These are phyloP conservation scores for Aphodius granarius DNA, from an alignment of 2,888 invertebrate species.

Conservation along the genomic window DNA sequence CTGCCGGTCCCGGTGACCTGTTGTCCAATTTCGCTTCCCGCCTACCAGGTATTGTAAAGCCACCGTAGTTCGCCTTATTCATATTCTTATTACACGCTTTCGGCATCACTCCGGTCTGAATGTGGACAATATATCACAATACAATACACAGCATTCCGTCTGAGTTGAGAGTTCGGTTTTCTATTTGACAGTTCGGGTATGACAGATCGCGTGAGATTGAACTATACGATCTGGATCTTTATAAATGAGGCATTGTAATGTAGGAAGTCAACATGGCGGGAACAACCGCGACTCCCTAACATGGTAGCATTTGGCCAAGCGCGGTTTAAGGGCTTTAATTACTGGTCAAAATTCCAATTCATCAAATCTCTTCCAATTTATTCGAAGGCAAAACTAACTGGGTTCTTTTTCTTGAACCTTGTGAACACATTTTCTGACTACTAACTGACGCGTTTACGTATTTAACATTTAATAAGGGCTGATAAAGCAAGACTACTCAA, in stretches of 20 bases:
- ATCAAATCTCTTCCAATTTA: too few species aligned
- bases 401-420: too few species aligned
- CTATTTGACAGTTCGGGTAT: neutral
- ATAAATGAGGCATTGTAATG: neutral
- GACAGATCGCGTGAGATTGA: neutral
- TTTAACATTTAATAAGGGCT: too few species aligned
- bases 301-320: too few species aligned
- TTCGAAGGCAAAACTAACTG: too few species aligned
- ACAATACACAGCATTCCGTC: neutral
- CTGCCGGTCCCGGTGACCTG: constrained; percentile 9
- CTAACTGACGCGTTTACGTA: too few species aligned
- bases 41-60: neutral
- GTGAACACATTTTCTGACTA: too few species aligned
- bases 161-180: neutral
- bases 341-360: too few species aligned
- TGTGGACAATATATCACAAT: neutral
- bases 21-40: neutral
- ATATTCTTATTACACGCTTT: neutral
- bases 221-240: neutral
- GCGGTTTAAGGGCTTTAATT: too few species aligned
- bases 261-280: too few species aligned
- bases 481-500: too few species aligned
- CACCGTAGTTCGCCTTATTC: neutral
- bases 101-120: neutral
- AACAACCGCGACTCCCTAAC: too few species aligned